Evolutionary conservation across 2,113 vertebrate species (phyloP).

Genomic region (Leucopternis melanops): DNA sequence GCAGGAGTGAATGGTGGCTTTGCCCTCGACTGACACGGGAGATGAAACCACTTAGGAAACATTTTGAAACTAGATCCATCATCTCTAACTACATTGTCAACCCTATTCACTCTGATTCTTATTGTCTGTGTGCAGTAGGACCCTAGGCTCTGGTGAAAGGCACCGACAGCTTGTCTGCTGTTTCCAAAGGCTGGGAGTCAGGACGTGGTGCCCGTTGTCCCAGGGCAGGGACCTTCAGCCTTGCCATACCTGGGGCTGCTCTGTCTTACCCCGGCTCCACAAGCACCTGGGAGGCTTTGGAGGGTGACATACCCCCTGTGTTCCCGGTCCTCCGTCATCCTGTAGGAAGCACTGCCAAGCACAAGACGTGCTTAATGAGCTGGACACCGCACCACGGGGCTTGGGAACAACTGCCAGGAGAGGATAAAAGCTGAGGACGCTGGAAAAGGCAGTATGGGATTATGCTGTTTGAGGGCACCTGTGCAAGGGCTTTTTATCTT

Average conservation of each 20-base stretch:
- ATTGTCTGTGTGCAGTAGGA: not conserved
- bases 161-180: fast-evolving
- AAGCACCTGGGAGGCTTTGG: fast-evolving
- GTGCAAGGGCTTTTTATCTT: not conserved
- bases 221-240: not conserved
- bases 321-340: not conserved
- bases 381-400: fast-evolving
- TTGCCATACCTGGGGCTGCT: not conserved
- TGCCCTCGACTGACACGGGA: not conserved
- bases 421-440: not conserved
- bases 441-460: not conserved
- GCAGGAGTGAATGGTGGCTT: not conserved
- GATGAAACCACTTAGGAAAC: not conserved
- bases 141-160: not conserved
- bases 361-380: not conserved
- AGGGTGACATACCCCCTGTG: not conserved
- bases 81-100: slow-evolving; percentile 4
- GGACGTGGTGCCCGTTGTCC: not conserved
- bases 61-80: not conserved
- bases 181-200: not conserved
- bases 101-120: not conserved
- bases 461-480: not conserved
- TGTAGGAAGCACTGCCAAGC: not conserved
- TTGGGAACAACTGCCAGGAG: not conserved
- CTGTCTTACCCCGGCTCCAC: not conserved